A percentile compares a stretch with the other conserved stretches of the same genome.
These are phyloP conservation scores for Zaprionus vittiger DNA, from an alignment of 1,140 invertebrate species.

Conservation along the genomic window DNA sequence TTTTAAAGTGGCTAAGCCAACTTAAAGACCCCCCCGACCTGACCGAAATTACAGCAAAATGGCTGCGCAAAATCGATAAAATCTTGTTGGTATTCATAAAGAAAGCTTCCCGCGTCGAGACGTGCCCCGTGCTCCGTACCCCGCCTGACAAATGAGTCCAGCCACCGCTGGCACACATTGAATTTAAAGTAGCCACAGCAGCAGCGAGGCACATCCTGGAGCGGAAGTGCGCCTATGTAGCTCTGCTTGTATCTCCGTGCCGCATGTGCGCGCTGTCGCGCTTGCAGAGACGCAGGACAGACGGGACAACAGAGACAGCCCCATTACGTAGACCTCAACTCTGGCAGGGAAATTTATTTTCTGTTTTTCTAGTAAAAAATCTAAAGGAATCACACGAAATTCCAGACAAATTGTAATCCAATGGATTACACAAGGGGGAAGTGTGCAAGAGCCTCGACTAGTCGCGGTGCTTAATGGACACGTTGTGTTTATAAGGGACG, in stretches of 20 bases:
- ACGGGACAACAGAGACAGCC: not conserved
- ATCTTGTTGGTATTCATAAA: constrained; percentile 80
- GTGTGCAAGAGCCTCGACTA: not conserved
- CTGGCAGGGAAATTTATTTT: not conserved
- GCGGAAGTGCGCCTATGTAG: constrained; percentile 15
- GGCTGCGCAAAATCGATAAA: constrained; percentile 71
- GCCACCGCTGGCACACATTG: constrained; percentile 51
- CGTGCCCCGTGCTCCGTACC: not conserved
- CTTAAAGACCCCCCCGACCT: constrained; percentile 39
- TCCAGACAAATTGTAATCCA: constrained; percentile 12
- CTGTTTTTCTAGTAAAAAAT: not conserved
- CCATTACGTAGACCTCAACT: not conserved
- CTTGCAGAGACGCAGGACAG: not conserved
- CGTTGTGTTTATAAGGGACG: too few relatives aligned
- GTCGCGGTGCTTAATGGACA: not conserved
- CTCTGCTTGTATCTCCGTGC: constrained; percentile 13
- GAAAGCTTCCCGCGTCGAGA: constrained; percentile 36
- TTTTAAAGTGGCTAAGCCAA: constrained; percentile 20
- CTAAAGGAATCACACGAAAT: not conserved
- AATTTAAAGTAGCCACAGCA: constrained; percentile 75
- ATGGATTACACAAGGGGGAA: not conserved
- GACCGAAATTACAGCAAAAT: constrained; percentile 33
- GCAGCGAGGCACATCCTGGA: constrained; percentile 29
- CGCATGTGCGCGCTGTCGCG: constrained; percentile 29
- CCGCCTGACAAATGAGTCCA: constrained; percentile 55